These are phyloP conservation scores for Scelioninae gen. 2 DNA, from an alignment of 2,888 invertebrate species.

Conservation along the genomic window DNA sequence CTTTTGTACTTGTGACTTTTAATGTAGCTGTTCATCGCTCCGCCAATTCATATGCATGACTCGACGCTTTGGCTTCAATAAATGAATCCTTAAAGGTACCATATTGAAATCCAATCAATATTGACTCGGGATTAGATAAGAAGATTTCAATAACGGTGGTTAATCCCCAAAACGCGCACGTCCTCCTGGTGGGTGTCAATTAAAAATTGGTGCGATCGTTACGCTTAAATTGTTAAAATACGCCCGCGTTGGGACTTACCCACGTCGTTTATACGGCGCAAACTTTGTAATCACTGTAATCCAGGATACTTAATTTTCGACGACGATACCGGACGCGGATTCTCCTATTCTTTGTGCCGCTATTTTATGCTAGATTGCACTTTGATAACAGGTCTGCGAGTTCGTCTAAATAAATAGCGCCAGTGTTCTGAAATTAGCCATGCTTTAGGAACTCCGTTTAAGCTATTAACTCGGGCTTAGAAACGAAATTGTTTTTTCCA, in stretches of 20 bases:
- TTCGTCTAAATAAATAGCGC: slow-evolving; percentile 50
- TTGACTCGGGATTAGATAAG: slow-evolving; percentile 39
- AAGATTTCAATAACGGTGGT: slow-evolving; percentile 15
- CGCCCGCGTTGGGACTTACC: slow-evolving; percentile 32
- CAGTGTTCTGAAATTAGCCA: slow-evolving; percentile 37
- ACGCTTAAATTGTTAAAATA: slow-evolving; percentile 37
- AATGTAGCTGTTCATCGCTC: slow-evolving; percentile 48
- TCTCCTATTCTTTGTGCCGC: slow-evolving; percentile 40
- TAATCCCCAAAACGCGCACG: slow-evolving; percentile 7
- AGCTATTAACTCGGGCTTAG: slow-evolving; percentile 27
- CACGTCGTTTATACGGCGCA: slow-evolving; percentile 42
- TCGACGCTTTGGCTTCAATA: slow-evolving; percentile 62
- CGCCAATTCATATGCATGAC: slow-evolving; percentile 71
- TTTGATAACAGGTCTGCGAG: slow-evolving; percentile 51
- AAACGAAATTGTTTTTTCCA: slow-evolving; percentile 18
- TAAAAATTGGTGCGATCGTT: slow-evolving; percentile 18
- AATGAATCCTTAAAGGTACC: slow-evolving; percentile 49
- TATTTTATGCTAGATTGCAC: slow-evolving; percentile 52
- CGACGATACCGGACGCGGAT: slow-evolving; percentile 30
- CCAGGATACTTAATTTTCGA: slow-evolving; percentile 45
- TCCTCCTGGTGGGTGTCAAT: slow-evolving; percentile 20
- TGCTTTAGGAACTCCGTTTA: slow-evolving; percentile 20
- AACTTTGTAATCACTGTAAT: slow-evolving; percentile 54
- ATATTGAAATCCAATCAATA: slow-evolving; percentile 54
- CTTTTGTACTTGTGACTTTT: slow-evolving; percentile 50